These are phyloP conservation scores for Lordiphosa andalusiaca DNA, from an alignment of 2,888 invertebrate species.

Conservation along the genomic window DNA sequence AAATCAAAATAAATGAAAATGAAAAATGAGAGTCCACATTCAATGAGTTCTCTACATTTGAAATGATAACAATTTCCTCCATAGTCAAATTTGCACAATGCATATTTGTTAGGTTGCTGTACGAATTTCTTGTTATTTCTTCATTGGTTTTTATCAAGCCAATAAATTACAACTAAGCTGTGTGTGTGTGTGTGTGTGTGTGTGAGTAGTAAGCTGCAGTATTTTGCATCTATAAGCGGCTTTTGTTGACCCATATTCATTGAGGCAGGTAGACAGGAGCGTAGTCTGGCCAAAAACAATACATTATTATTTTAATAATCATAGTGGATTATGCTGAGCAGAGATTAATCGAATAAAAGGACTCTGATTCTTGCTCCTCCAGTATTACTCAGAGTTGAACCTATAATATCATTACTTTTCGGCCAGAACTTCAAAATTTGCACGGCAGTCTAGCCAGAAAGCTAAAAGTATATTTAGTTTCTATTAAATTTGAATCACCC, in stretches of 20 bases:
- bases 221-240: conserved; percentile 67
- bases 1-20: conserved; percentile 58
- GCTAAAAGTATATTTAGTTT: no score
- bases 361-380: no score
- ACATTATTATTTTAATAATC: neutral
- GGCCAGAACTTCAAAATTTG: no score
- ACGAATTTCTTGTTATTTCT: conserved; percentile 57
- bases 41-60: conserved; percentile 36
- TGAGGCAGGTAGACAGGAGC: conserved; percentile 5
- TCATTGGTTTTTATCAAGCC: conserved; percentile 57
- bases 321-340: neutral
- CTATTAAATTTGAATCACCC: no score
- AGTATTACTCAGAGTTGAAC: no score
- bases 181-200: conserved; percentile 3
- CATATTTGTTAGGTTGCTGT: conserved; percentile 33
- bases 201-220: conserved; percentile 49
- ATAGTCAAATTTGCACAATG: conserved; percentile 51
- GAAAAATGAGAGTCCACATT: conserved; percentile 45
- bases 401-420: no score
- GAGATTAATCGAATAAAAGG: neutral
- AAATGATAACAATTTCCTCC: conserved; percentile 61
- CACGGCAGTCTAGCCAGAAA: no score
- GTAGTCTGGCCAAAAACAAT: neutral
- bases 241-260: conserved; percentile 58
- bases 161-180: conserved; percentile 60